Percentiles rank a stretch among this genome's conserved stretches.
Evolutionary conservation across 2,888 invertebrate genomes (phyloP).

Genomic region (Melipona bicolor): DNA sequence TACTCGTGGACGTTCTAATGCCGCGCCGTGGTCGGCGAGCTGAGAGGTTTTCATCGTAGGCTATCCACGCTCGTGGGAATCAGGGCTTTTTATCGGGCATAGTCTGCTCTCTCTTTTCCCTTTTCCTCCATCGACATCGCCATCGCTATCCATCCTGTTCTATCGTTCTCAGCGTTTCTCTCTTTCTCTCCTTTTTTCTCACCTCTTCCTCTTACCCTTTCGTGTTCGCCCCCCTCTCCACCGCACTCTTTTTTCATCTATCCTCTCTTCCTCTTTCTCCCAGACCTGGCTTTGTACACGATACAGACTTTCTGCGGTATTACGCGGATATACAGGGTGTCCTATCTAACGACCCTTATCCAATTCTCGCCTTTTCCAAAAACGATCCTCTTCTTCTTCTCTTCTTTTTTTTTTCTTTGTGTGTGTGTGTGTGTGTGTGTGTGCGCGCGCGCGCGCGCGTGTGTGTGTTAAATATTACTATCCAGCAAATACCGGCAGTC

Average conservation of each 20-base stretch:
- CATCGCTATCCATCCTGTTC: slow-evolving; percentile 1
- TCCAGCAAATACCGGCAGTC: background rate
- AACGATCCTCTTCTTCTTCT: slow-evolving; percentile 5
- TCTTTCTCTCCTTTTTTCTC: slow-evolving; percentile 27
- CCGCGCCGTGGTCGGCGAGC: slow-evolving; percentile 65
- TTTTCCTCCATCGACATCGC: slow-evolving; percentile 4
- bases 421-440: too few relatives aligned
- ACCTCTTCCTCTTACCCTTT: slow-evolving; percentile 26
- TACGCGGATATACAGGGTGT: slow-evolving; percentile 60
- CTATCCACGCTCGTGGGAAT: slow-evolving; percentile 75
- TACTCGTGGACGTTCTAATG: slow-evolving; percentile 67
- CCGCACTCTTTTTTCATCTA: slow-evolving; percentile 36
- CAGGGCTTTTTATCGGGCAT: slow-evolving; percentile 75
- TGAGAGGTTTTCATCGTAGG: slow-evolving; percentile 73
- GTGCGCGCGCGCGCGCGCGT: accelerated
- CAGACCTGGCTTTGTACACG: slow-evolving; percentile 57
- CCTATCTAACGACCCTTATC: slow-evolving; percentile 57
- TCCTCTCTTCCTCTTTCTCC: slow-evolving; percentile 41
- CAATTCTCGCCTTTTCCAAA: slow-evolving; percentile 32
- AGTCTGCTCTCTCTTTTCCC: slow-evolving; percentile 41
- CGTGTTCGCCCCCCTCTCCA: slow-evolving; percentile 5
- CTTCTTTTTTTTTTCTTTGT: background rate
- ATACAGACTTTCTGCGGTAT: slow-evolving; percentile 65
- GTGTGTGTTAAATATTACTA: background rate
- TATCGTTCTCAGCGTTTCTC: background rate